Evolutionary conservation across 2,113 vertebrate genomes (phyloP), one percentile per base, ranked within the genome.

Genomic region (Zapornia atra): DNA sequence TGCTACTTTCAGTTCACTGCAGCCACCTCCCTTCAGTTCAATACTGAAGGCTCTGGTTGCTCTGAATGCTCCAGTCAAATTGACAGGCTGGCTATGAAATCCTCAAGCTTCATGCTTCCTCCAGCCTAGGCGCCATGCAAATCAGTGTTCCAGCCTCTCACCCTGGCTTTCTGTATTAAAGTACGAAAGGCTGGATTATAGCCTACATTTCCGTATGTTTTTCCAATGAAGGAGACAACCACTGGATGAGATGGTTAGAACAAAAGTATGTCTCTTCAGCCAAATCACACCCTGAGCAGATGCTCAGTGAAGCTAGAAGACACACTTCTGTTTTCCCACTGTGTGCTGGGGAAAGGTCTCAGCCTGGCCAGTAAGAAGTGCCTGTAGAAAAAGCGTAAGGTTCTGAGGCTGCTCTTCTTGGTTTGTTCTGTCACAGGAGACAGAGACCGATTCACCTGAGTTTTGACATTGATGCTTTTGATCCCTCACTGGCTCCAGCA

Each of bases 401-500:
- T n/a, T 91, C 65, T 95, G 44, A 95, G 22, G 54, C 12, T 24
- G 24, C 34, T 64, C 82, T 82, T 92, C 70, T 54, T 95, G 46
- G 92, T 68, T 91, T 68, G 51, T 88, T 83, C 69, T 56, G 31
- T n/a, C n/a, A 64, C 96, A 99, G 99, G 97, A 98, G 98, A 96
- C 98, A 99, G 95, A 98, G 99, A 61, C 99, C 99, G 51, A 98
- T 99, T 96, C 99, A 99, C 88, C 92, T 99, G 91, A 99, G 99
- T 97, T 99, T 99, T 83, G 99, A 99, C 94, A 99, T 99, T 31
- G 99, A 99, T 69, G 99, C 99, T 5, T 99, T 99, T 90, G 99
- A 99, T 94, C 99, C 99, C 26, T 98, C 99, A 11, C 93, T 99
- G 97, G 99, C 99, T 92, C 99, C 99, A 12, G 99, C 99, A 84